Base-by-base conservation (phyloP, 2,797 vertebrate species). In the Ispidina picta region DNA sequence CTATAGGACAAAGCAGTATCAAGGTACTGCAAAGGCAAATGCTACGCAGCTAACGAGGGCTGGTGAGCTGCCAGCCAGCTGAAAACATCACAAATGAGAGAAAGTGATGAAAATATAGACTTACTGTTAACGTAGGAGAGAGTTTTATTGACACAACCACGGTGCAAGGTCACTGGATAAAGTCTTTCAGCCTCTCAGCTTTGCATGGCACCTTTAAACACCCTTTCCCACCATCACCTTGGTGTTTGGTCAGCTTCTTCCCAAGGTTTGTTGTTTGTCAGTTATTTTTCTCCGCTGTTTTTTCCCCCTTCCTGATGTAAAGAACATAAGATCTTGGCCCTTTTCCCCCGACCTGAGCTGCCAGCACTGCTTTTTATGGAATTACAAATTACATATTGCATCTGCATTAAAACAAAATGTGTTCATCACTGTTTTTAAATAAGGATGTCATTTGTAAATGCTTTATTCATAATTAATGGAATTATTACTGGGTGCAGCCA, bases 61-160 rank as follows among this genome's bases (percentile, higher is more conserved):
- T 97, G 96, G 90, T 78, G 85, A 82, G n/a, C 84, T 76, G 96
- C 96, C 96, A 96, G 74, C 83, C 91, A 43, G 91, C 89, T 95
- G 95, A 95, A 96, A 97, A 95, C 97, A 71, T 82, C 56, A 20
- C 88, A 86, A 89, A 93, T 81, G 91, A 96, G 96, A 93, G 84
- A 92, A 96, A 76, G 78, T 62, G 64, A 73, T 65, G 95, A 94
- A 95, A 95, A 95, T 46, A 71, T 6, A 66, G 83, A 70, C 86
- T 83, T 55, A 20, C 55, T 58, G 33, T 88, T 84, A 86, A 81
- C 17, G 5, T 7, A 56, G 49, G 68, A 75, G 86, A 92, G 95
- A 95, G 94, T 95, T 96, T 92, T 68, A 26, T 91, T 97, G 97
- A 95, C 90, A 79, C 72, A 72, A 9, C 88, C 15, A 16, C 93